A percentile compares a stretch with the other conserved stretches of the same genome.
phyloP scores from a whole-genome alignment of 2,797 vertebrate species.

The Peromyscus melanophrys region DNA sequence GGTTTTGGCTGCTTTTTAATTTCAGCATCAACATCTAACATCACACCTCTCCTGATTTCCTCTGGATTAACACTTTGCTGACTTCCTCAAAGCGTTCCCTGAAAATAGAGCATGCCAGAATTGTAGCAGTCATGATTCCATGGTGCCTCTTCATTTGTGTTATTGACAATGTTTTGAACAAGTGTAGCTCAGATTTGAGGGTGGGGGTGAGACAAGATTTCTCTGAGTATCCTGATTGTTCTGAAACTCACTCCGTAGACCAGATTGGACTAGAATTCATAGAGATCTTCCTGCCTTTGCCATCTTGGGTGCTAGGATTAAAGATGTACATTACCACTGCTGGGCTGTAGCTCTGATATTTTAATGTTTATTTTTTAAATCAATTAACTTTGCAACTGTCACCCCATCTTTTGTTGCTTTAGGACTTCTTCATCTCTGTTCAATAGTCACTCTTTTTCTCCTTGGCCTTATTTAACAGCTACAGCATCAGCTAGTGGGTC shows the following conservation, averaged over 20 bases:
- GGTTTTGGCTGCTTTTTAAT: slow-evolving; percentile 96
- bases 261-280: not conserved
- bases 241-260: not conserved
- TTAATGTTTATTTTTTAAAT: slow-evolving; percentile 97
- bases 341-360: slow-evolving; percentile 93
- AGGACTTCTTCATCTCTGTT: slow-evolving; percentile 98
- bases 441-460: slow-evolving; percentile 98
- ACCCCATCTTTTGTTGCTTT: slow-evolving; percentile 99
- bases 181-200: slow-evolving; percentile 86
- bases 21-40: slow-evolving; percentile 96
- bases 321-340: not conserved
- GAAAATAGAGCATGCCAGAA: not conserved
- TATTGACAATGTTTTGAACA: not conserved
- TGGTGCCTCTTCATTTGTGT: not conserved
- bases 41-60: slow-evolving; percentile 94
- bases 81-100: not conserved
- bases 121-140: not conserved
- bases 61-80: slow-evolving; percentile 92
- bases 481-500: not conserved
- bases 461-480: slow-evolving; percentile 73
- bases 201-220: not conserved
- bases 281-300: not conserved
- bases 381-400: slow-evolving; percentile 97
- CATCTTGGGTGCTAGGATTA: no score
- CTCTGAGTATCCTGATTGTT: not conserved